phyloP scores from a whole-genome alignment of 2,888 invertebrate genomes.

The Chironomus riparius region DNA sequence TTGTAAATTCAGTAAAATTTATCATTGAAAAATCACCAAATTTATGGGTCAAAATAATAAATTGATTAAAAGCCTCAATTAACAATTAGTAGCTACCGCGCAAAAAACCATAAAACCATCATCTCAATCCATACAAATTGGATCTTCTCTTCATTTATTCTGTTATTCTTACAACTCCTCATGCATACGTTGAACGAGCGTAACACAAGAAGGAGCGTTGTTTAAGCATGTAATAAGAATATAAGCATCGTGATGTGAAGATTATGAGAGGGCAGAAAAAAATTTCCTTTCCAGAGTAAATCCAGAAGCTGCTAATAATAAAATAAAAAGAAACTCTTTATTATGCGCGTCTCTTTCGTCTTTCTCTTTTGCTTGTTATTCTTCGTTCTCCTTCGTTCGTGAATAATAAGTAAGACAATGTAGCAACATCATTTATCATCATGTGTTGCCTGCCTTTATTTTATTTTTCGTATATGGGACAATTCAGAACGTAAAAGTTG shows the following conservation, averaged over 20 bases:
- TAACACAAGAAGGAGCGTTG: slow-evolving; percentile 3
- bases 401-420: neutral
- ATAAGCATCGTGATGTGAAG: neutral
- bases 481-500: neutral
- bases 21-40: too few species aligned
- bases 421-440: slow-evolving; percentile 13
- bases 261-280: neutral
- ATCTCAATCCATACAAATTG: too few species aligned
- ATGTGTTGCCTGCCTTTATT: neutral
- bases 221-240: neutral
- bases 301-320: slow-evolving; percentile 19
- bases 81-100: too few species aligned
- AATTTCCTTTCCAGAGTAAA: neutral
- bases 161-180: neutral
- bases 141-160: neutral
- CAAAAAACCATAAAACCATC: too few species aligned
- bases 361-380: neutral
- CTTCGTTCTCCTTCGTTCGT: neutral
- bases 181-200: neutral
- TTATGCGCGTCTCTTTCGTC: neutral
- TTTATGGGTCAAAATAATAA: too few species aligned
- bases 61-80: too few species aligned
- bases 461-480: neutral
- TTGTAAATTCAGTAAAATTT: too few species aligned
- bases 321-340: slow-evolving; percentile 18